Conservation (phyloP, 2,113 vertebrate genomes). For the Nycticryphes semicollaris region DNA sequence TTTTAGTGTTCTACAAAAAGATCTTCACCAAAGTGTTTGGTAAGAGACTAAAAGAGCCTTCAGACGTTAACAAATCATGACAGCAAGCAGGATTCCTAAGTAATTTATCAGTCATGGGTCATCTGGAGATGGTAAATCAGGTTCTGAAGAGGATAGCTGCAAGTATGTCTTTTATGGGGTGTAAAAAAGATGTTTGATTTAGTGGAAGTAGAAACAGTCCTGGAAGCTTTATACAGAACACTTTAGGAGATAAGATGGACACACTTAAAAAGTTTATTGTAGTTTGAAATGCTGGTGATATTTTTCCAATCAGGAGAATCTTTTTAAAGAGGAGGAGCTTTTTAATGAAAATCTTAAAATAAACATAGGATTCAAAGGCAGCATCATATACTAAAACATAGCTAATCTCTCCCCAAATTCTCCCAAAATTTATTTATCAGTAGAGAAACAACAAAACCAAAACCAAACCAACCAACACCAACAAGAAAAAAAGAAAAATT, state of each 20-base stretch:
- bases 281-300: background rate
- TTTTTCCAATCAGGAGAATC: background rate
- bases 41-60: conserved; percentile 16
- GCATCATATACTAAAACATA: background rate
- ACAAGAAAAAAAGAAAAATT: background rate
- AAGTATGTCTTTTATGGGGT: conserved; percentile 12
- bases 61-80: conserved; percentile 50
- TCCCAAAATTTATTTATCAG: background rate
- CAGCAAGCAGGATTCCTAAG: conserved; percentile 45
- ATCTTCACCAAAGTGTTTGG: background rate
- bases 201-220: background rate
- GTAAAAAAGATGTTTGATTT: conserved; percentile 1
- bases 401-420: background rate
- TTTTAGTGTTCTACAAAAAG: background rate
- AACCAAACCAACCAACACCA: fast-evolving
- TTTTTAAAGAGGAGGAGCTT: background rate
- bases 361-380: background rate
- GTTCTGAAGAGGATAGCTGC: conserved; percentile 10
- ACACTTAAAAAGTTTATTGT: background rate
- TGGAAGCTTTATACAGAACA: background rate
- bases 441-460: background rate
- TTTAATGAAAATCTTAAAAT: background rate
- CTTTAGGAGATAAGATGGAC: background rate
- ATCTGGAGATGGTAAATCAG: conserved; percentile 19
- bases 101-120: conserved; percentile 53